A percentile compares a stretch with the other conserved stretches of the same genome.
These are phyloP conservation scores for Peromyscus aztecus DNA, from an alignment of 2,797 vertebrate genomes.

Conservation along the genomic window DNA sequence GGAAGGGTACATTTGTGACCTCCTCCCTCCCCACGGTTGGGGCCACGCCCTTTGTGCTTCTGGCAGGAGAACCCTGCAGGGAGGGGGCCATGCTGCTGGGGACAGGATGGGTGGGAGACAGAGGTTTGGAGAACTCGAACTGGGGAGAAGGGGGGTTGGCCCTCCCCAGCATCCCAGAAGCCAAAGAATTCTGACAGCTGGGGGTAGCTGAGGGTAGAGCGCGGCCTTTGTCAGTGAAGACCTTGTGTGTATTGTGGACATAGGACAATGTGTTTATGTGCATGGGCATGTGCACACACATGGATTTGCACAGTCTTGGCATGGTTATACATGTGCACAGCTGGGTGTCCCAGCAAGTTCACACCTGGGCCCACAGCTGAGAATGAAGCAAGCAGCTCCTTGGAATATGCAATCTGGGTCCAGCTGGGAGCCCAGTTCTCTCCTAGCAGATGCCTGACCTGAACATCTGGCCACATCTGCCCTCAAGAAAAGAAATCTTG, in stretches of 20 bases:
- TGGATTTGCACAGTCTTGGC: background rate
- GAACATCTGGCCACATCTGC: constrained; percentile 73
- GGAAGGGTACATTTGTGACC: background rate
- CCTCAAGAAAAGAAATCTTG: background rate
- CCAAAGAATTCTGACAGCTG: background rate
- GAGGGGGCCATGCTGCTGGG: background rate
- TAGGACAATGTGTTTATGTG: background rate
- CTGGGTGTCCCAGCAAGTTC: background rate
- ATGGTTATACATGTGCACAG: background rate
- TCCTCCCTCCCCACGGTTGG: background rate
- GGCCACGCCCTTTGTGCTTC: constrained; percentile 45
- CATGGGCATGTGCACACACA: background rate
- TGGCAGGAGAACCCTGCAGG: background rate
- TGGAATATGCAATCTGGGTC: background rate
- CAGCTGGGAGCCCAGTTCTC: constrained; percentile 37
- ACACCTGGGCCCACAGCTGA: constrained; percentile 63
- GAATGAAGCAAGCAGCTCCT: background rate
- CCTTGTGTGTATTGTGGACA: background rate
- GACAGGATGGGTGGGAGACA: background rate
- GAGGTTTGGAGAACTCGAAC: background rate
- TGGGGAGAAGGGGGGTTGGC: background rate
- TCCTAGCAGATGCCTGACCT: constrained; percentile 5
- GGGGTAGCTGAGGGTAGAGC: background rate
- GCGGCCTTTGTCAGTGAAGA: background rate
- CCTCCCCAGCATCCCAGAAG: background rate